Evolutionary conservation across 2,888 invertebrate genomes (phyloP).

Genomic region (Escarpia spicata): DNA sequence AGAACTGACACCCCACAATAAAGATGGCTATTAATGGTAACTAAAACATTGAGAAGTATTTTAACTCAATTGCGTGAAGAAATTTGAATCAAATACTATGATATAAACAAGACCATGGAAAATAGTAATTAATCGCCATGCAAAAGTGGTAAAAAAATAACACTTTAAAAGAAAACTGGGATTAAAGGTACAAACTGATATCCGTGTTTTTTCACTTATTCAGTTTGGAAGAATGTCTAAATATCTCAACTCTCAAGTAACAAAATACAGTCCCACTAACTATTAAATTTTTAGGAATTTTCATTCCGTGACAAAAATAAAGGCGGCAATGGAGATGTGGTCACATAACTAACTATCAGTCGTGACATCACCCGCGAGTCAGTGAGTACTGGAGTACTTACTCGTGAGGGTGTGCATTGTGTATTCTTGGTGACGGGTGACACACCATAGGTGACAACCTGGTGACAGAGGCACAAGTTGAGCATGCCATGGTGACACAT

Average conservation of each 20-base stretch:
- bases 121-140: not conserved
- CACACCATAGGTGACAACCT: slow-evolving; percentile 16
- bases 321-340: not conserved
- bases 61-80: too few relatives aligned
- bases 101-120: not conserved
- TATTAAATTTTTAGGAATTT: too few relatives aligned
- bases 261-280: too few relatives aligned
- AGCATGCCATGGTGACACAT: slow-evolving; percentile 8
- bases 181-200: too few relatives aligned
- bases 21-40: too few relatives aligned
- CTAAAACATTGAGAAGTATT: too few relatives aligned
- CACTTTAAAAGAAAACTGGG: too few relatives aligned
- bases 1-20: too few relatives aligned
- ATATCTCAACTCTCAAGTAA: too few relatives aligned
- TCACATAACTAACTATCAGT: not conserved
- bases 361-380: not conserved
- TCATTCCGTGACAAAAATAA: not conserved
- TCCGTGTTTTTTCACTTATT: too few relatives aligned
- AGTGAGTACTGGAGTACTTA: not conserved
- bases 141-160: too few relatives aligned
- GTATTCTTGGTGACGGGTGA: not conserved
- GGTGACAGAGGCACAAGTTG: not conserved
- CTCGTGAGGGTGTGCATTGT: not conserved
- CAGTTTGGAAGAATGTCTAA: too few relatives aligned
- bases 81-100: not conserved